phyloP scores from a whole-genome alignment of 1,140 invertebrate genomes.

The Oryctes rhinoceros region DNA sequence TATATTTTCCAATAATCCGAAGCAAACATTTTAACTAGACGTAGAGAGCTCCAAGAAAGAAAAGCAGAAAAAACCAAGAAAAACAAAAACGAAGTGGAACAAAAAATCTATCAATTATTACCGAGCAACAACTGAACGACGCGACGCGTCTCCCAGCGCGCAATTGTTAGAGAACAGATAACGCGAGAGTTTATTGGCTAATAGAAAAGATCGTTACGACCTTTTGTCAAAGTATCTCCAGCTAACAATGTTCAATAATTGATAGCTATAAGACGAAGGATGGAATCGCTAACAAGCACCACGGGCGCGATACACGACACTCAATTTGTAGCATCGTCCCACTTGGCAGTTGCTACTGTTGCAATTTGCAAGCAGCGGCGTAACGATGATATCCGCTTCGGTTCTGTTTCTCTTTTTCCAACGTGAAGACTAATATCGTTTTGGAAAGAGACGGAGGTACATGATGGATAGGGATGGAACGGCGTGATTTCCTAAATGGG shows the following conservation, averaged over 20 bases:
- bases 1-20: no score
- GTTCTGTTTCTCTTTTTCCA: not conserved
- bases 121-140: not conserved
- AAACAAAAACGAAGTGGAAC: not conserved
- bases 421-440: not conserved
- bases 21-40: no score
- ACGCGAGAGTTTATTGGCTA: not conserved
- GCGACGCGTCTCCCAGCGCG: not conserved
- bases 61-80: not conserved
- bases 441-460: not conserved
- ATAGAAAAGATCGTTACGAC: constrained; percentile 18
- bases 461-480: not conserved
- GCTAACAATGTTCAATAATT: constrained; percentile 19
- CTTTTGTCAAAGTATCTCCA: constrained; percentile 10
- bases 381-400: not conserved
- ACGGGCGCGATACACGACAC: not conserved
- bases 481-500: constrained; percentile 2
- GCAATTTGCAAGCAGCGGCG: not conserved
- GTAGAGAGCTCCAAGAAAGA: not conserved
- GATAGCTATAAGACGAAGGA: constrained; percentile 1
- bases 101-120: constrained; percentile 6
- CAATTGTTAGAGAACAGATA: not conserved
- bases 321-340: not conserved
- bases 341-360: not conserved
- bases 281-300: not conserved